These are phyloP conservation scores for Phylloscopus trochilus DNA, from an alignment of 2,113 vertebrate species.

Conservation along the genomic window DNA sequence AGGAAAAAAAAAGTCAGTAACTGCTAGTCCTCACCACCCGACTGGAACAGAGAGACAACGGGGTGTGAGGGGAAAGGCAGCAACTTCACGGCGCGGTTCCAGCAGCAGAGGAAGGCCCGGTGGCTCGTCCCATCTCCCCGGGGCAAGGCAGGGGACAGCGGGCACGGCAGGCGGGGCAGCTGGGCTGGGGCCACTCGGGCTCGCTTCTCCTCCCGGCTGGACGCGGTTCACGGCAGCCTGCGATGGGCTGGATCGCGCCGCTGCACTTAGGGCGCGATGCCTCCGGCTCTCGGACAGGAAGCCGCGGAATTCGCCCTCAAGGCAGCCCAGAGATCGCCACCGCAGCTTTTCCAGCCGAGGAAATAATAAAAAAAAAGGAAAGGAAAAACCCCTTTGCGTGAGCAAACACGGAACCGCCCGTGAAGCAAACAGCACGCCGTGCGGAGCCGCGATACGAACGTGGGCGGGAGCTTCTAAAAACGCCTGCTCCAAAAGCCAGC, in stretches of 20 bases:
- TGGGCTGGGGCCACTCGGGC: neutral
- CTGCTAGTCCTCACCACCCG: neutral
- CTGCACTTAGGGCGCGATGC: neutral
- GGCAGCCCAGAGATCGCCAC: neutral
- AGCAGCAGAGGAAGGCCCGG: too few relatives aligned
- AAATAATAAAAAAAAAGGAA: neutral
- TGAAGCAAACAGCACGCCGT: neutral
- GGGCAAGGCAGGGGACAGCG: neutral
- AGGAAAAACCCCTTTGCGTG: neutral
- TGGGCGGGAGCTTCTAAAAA: neutral
- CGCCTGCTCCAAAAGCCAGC: fast-evolving
- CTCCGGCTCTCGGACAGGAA: neutral
- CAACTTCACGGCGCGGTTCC: too few relatives aligned
- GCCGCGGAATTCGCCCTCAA: neutral
- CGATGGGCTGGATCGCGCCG: too few relatives aligned
- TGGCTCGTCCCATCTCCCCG: neutral
- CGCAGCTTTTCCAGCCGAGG: neutral
- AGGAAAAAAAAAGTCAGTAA: neutral
- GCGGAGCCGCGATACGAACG: neutral
- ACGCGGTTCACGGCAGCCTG: too few relatives aligned
- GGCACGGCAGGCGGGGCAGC: neutral
- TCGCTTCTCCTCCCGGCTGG: neutral
- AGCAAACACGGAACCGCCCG: neutral
- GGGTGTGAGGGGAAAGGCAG: neutral
- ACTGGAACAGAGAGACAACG: too few relatives aligned